These are phyloP conservation scores for Netelia inedita DNA, from an alignment of 2,888 invertebrate species.

Conservation along the genomic window DNA sequence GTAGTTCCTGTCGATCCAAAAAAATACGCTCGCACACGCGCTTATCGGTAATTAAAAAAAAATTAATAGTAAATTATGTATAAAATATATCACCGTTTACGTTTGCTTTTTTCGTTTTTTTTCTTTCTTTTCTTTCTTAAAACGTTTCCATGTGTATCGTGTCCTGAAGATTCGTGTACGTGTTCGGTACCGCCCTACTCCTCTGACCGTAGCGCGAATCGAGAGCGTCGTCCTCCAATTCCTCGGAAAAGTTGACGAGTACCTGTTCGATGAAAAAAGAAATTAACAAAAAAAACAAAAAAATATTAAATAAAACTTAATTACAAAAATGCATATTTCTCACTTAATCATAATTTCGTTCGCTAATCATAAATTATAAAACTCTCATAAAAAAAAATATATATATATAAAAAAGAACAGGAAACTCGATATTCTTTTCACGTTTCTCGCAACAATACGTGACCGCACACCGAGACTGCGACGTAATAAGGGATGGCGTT, in stretches of 20 bases:
- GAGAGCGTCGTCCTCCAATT: conserved; percentile 75
- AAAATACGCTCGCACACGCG: conserved; percentile 17
- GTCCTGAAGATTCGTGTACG: conserved; percentile 75
- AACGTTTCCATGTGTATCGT: conserved; percentile 81
- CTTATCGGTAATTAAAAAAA: conserved; percentile 17
- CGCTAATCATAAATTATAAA: conserved; percentile 27
- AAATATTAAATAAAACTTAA: conserved; percentile 14
- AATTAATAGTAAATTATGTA: conserved; percentile 25
- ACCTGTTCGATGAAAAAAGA: conserved; percentile 74
- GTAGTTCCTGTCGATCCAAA: conserved; percentile 34
- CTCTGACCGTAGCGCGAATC: conserved; percentile 71
- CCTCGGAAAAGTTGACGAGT: conserved; percentile 81
- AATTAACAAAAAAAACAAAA: conserved; percentile 1
- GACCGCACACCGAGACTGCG: background rate
- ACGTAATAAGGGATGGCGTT: background rate
- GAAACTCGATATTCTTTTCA: conserved; percentile 7
- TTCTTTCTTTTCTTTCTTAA: conserved; percentile 60
- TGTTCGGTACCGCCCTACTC: conserved; percentile 73
- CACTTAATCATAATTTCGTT: conserved; percentile 1
- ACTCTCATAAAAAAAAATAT: background rate
- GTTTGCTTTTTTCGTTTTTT: background rate
- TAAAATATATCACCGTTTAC: background rate
- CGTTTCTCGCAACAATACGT: conserved; percentile 30
- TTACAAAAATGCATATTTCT: background rate
- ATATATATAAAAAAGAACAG: conserved; percentile 9